These are phyloP conservation scores for silkworm (Bombyx mori) DNA, from an alignment of 1,140 invertebrate species.

Conservation along the genomic window DNA sequence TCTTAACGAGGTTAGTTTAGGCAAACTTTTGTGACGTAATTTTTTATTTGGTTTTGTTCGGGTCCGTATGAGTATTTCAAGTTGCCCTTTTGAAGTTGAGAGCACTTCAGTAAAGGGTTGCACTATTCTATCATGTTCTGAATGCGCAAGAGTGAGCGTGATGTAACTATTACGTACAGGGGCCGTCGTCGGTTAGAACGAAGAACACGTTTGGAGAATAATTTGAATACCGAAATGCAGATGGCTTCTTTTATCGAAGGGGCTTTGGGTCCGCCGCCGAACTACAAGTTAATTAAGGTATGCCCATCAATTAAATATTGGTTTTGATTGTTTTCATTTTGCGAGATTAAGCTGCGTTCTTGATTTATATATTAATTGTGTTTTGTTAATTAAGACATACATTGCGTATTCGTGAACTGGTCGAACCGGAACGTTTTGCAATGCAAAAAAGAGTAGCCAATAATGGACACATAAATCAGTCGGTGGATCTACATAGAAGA, in stretches of 20 bases:
- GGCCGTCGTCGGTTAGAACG: constrained; percentile 31
- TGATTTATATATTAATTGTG: constrained; percentile 50
- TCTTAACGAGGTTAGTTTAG: constrained; percentile 70
- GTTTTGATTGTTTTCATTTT: constrained; percentile 62
- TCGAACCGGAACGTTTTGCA: constrained; percentile 12
- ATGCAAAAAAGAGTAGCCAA: constrained; percentile 13
- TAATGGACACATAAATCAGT: constrained; percentile 12
- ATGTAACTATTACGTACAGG: constrained; percentile 44
- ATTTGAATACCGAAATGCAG: constrained; percentile 70
- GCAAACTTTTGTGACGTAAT: constrained; percentile 68
- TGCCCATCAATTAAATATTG: constrained; percentile 69
- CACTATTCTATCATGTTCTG: constrained; percentile 30
- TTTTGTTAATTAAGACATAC: constrained; percentile 44
- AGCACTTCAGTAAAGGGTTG: constrained; percentile 37
- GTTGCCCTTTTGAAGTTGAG: constrained; percentile 42
- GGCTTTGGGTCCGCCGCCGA: constrained; percentile 46
- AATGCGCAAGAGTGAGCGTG: constrained; percentile 62
- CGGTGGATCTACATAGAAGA: not conserved
- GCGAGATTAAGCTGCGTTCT: constrained; percentile 43
- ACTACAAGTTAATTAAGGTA: constrained; percentile 71
- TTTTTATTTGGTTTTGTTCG: constrained; percentile 60
- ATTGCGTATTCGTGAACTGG: constrained; percentile 17
- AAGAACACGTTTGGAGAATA: constrained; percentile 67
- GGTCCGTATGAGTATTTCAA: constrained; percentile 59
- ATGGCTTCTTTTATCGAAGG: constrained; percentile 65